Conservation (phyloP, 2,113 vertebrate genomes). For the Eurypyga helias region DNA sequence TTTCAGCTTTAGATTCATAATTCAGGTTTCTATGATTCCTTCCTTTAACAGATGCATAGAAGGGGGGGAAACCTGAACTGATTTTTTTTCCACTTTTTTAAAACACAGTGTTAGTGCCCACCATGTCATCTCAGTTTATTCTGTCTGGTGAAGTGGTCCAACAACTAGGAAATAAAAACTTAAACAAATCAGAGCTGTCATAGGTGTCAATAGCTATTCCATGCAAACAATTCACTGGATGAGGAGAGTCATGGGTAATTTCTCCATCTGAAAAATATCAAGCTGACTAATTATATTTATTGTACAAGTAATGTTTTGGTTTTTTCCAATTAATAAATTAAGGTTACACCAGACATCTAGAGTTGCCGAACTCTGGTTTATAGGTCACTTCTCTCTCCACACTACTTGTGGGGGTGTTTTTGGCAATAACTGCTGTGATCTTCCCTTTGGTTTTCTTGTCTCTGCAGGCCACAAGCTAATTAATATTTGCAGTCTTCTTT, state of each 20-base stretch:
- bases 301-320: neutral
- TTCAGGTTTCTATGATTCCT: neutral
- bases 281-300: neutral
- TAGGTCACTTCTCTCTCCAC: neutral
- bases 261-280: neutral
- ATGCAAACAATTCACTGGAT: neutral
- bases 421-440: neutral
- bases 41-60: neutral
- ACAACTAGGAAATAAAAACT: neutral
- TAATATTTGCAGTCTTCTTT: conserved; percentile 32
- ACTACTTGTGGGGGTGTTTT: neutral
- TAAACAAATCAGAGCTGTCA: neutral
- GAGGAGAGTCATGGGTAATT: neutral
- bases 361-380: neutral
- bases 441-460: neutral
- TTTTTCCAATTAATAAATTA: neutral
- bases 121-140: fast-evolving
- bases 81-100: neutral
- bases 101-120: fast-evolving
- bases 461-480: neutral
- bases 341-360: neutral
- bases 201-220: neutral
- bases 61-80: neutral
- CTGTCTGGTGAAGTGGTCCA: neutral
- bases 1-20: neutral